Evolutionary conservation across 1,140 invertebrate genomes (phyloP).

Genomic region (Papilio dardanus): DNA sequence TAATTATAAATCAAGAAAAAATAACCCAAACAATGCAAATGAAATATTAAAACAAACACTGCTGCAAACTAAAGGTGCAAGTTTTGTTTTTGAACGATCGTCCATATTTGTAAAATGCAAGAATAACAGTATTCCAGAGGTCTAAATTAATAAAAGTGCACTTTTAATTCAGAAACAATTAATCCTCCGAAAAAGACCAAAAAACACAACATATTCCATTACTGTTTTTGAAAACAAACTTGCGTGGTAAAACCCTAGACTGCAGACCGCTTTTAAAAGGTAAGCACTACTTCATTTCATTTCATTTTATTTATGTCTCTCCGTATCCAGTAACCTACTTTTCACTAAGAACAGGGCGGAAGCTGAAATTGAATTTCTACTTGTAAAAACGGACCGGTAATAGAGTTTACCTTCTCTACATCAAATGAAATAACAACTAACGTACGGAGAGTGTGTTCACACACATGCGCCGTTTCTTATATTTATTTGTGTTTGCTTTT

Average conservation of each 20-base stretch:
- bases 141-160: no score
- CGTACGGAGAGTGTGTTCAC: slow-evolving; percentile 50
- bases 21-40: not conserved
- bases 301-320: slow-evolving; percentile 57
- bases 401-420: slow-evolving; percentile 75
- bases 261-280: slow-evolving; percentile 29
- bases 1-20: slow-evolving; percentile 2
- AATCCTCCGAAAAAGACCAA: not conserved
- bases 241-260: slow-evolving; percentile 21
- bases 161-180: no score
- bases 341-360: slow-evolving; percentile 63
- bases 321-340: slow-evolving; percentile 70
- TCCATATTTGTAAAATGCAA: no score
- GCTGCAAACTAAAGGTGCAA: no score
- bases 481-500: slow-evolving; percentile 11
- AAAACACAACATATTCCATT: not conserved
- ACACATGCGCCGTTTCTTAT: slow-evolving; percentile 46
- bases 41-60: no score
- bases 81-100: no score
- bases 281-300: slow-evolving; percentile 41
- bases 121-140: no score
- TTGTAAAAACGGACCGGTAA: slow-evolving; percentile 77
- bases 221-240: slow-evolving; percentile 21
- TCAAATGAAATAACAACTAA: slow-evolving; percentile 74
- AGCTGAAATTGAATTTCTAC: slow-evolving; percentile 77